Base-by-base conservation (phyloP, 2,113 vertebrate species). In the Grammomys surdaster region DNA sequence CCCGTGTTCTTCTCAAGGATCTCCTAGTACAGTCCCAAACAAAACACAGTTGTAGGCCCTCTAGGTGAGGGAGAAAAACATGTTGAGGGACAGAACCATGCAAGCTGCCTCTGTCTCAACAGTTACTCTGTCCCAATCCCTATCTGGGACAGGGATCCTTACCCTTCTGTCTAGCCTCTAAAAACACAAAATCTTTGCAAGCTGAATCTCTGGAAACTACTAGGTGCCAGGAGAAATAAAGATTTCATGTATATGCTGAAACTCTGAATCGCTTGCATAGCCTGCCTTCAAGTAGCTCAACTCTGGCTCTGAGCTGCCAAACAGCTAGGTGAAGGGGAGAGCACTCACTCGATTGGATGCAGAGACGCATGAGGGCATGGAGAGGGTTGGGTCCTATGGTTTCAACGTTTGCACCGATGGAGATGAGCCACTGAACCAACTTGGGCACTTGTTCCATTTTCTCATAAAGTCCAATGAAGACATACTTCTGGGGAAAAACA, bases 331-430 rank as follows among this genome's bases (percentile, higher is more conserved):
- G 1, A 14, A 26, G 16, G 0, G 0, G 31, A 54, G 33, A 43
- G 69, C 46, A 98, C 98, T 99, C 97, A 99, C 99, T 97, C 54
- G 99, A 97, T 98, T 97, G 98, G 96, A 99, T 98, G 10, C 98
- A 99, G 90, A 99, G 98, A 0, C 88, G 96, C 92, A 99, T 98
- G 82, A 99, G 97, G 69, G 98, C 92, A 20, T 99, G 99, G 76
- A 99, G 98, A 0, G 98, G 98, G 89, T 96, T 97, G 0, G 80
- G 75, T 65, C 99, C 99, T 48, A 99, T 98, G 13, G 97, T 98
- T 88, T 98, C 97, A 0, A 98, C 85, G 60, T 97, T 98, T 0
- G 98, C 98, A 13, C 98, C 99, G 2, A 98, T 95, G 72, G 97
- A 98, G 89, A 99, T 97, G 0, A 99, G 97, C 98, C 99, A 99